A percentile compares a stretch with the other conserved stretches of the same genome.
Evolutionary conservation across 2,888 invertebrate genomes (phyloP).

Genomic region (Balanococcus diminutus): DNA sequence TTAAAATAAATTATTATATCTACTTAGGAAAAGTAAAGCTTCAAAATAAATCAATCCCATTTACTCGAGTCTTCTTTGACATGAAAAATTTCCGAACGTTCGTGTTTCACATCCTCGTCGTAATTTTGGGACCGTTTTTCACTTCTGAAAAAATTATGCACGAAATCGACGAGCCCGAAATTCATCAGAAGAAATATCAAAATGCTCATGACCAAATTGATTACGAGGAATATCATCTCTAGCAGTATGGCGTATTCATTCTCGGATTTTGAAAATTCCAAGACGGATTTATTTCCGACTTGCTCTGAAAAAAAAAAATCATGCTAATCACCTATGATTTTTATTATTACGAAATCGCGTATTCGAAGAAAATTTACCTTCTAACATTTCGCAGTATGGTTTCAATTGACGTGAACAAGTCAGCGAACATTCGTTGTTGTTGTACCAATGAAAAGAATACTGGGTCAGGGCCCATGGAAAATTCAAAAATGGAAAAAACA

Average conservation of each 20-base stretch:
- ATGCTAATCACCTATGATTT: background rate
- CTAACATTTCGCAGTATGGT: background rate
- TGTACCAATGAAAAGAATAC: background rate
- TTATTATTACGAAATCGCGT: background rate
- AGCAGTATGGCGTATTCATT: constrained; percentile 56
- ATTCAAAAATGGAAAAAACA: background rate
- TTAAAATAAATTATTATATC: no score
- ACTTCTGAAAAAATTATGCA: background rate
- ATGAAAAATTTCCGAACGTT: background rate
- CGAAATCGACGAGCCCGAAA: background rate
- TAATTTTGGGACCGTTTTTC: background rate
- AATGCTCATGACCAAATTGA: constrained; percentile 57
- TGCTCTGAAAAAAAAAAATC: background rate
- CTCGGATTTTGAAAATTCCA: constrained; percentile 51
- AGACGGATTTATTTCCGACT: background rate
- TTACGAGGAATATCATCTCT: constrained; percentile 57
- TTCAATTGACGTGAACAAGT: background rate
- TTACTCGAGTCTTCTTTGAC: background rate
- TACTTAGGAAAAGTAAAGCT: no score
- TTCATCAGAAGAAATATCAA: constrained; percentile 58
- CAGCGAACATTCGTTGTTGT: background rate
- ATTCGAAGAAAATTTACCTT: background rate
- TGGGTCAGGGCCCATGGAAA: background rate
- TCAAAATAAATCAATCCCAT: no score
- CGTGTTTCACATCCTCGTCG: constrained; percentile 7